Percentiles rank a stretch among this genome's conserved stretches.
phyloP scores from a whole-genome alignment of 1,140 invertebrate genomes.

The Zaprionus vittiger region DNA sequence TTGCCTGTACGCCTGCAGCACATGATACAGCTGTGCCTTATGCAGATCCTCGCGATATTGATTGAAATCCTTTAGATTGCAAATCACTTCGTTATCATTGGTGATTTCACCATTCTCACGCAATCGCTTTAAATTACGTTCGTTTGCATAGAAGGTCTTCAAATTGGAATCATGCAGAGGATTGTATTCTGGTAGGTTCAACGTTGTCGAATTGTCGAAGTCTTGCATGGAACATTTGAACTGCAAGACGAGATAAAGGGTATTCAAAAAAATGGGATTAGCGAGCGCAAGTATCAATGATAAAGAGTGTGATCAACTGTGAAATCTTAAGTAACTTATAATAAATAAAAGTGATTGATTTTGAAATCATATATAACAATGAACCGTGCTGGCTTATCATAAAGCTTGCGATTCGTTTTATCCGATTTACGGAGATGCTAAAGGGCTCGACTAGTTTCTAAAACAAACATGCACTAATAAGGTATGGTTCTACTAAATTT shows the following conservation, averaged over 20 bases:
- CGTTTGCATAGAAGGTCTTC: constrained; percentile 75
- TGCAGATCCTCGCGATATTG: constrained; percentile 75
- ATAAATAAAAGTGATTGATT: no score
- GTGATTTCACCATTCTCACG: constrained; percentile 78
- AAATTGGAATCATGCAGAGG: constrained; percentile 78
- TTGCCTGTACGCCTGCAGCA: constrained; percentile 70
- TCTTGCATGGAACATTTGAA: constrained; percentile 72
- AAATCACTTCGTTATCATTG: constrained; percentile 77
- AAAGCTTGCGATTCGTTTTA: no score
- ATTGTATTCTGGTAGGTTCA: constrained; percentile 74
- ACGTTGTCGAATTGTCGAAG: constrained; percentile 63
- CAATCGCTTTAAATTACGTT: constrained; percentile 72
- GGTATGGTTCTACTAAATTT: no score
- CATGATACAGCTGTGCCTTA: constrained; percentile 79
- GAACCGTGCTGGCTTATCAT: no score
- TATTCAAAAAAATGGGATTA: no score
- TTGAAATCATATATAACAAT: no score
- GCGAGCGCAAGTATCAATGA: no score
- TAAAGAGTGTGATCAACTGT: no score
- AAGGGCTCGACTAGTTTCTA: no score
- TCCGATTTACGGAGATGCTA: no score
- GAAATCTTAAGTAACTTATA: no score
- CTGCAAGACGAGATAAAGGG: constrained; percentile 27
- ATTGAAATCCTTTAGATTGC: constrained; percentile 81
- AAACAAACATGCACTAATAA: no score